Evolutionary conservation across 2,797 vertebrate genomes (phyloP).

Genomic region (Acipenser ruthenus): DNA sequence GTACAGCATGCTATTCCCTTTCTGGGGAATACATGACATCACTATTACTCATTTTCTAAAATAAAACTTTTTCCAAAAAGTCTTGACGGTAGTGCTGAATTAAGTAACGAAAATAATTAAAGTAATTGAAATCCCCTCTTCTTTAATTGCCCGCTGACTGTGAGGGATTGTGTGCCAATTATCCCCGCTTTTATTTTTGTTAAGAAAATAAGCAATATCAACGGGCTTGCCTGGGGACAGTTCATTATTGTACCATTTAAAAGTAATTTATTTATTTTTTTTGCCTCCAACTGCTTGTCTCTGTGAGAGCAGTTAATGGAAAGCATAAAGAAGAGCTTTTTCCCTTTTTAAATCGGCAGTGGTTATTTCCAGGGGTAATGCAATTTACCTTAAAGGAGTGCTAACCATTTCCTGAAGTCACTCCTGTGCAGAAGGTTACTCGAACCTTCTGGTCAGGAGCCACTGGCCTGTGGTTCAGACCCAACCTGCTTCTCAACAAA

Average conservation of each 20-base stretch:
- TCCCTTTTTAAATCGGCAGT: too few species aligned
- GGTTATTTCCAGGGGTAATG: too few species aligned
- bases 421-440: too few species aligned
- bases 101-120: slow-evolving; percentile 44
- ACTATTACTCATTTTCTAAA: background rate
- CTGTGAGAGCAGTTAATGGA: slow-evolving; percentile 42
- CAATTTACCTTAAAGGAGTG: too few species aligned
- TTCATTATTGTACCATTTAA: slow-evolving; percentile 58
- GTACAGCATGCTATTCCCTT: too few species aligned
- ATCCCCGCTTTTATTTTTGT: slow-evolving; percentile 52
- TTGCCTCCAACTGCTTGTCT: slow-evolving; percentile 42
- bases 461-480: too few species aligned
- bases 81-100: slow-evolving; percentile 36
- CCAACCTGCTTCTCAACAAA: too few species aligned
- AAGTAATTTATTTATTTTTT: slow-evolving; percentile 26
- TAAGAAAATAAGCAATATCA: slow-evolving; percentile 39
- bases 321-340: slow-evolving; percentile 10
- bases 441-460: too few species aligned
- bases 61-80: slow-evolving; percentile 46
- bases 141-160: slow-evolving; percentile 34
- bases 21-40: too few species aligned
- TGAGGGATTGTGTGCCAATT: slow-evolving; percentile 54
- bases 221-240: slow-evolving; percentile 19
- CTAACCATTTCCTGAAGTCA: too few species aligned
- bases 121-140: slow-evolving; percentile 51